Base-by-base conservation (phyloP, 2,888 invertebrate genomes). In the Crocallis elinguaria region DNA sequence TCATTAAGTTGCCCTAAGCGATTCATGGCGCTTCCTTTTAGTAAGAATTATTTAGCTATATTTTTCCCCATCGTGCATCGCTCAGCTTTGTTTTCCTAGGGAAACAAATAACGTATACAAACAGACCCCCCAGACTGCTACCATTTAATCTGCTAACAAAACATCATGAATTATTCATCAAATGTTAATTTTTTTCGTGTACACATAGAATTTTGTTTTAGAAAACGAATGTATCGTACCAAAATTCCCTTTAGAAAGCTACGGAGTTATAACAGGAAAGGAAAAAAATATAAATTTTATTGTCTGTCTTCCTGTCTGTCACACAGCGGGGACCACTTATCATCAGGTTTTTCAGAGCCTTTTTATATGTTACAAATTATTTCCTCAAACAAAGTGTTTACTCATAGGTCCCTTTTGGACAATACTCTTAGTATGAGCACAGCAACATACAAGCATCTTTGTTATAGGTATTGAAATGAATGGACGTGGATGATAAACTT, bases 81-180 rank as follows among this genome's bases (percentile, higher is more conserved):
- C 41, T 52, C n/a, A 25, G 43, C 27, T 46, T 52, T 52, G 30
- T 46, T 46, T 23, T 41, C 51, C 21, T 35, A 46, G 30, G 17
- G 35, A 27, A 51, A 46, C 52, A 46, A 52, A 52, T 46, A 52
- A 52, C 45, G 33, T 52, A 42, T 30, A 57, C 49, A 53, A 57
- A 57, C 53, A 49, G 41, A 51, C 35, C 38, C 43, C 49, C 30
- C 37, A 30, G 53, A 62, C 55, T 57, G 60, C 51, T 52, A 50
- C 59, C 57, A 60, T 58, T 63, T 56, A 64, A 59, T 52, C 41
- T 49, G 23, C 37, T 55, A 53, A 60, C 58, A 57, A 62, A 53
- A 56, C 56, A 55, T 37, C 33, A 64, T 66, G 66, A 60, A 66
- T 66, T 35, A 66, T 66, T 66, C 59, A 66, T 59, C 41, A 50